phyloP scores from a whole-genome alignment of 1,140 invertebrate species.

The Rhagoletis zephyria region DNA sequence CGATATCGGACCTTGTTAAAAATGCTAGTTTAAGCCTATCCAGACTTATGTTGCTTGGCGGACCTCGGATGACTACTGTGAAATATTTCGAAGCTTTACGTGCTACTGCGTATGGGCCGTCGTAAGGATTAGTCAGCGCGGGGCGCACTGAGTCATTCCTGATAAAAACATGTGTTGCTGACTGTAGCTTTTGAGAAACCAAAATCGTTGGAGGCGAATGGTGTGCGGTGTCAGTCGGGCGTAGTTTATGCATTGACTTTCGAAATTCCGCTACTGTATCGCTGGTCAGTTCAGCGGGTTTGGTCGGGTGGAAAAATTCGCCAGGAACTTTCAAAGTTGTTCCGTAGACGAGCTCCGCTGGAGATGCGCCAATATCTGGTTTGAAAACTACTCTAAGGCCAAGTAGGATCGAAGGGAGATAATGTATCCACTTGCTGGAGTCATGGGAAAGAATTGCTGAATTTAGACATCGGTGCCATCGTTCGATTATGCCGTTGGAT shows the following conservation, averaged over 20 bases:
- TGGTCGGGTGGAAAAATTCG: background rate
- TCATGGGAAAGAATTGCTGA: constrained; percentile 60
- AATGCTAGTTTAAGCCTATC: too few species aligned
- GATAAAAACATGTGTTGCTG: background rate
- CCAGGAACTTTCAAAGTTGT: background rate
- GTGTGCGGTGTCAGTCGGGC: background rate
- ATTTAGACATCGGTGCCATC: constrained; percentile 66
- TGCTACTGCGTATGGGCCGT: constrained; percentile 36
- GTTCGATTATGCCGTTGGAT: constrained; percentile 67
- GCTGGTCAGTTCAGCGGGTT: background rate
- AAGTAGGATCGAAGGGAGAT: constrained; percentile 62
- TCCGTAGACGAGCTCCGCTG: constrained; percentile 50
- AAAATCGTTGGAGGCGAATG: constrained; percentile 15
- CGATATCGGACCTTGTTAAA: too few species aligned
- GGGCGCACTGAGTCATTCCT: constrained; percentile 43
- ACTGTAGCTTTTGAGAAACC: background rate
- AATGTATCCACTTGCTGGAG: constrained; percentile 61
- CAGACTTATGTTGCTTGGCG: too few species aligned
- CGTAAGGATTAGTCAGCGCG: background rate
- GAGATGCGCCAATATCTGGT: constrained; percentile 43
- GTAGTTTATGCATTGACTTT: constrained; percentile 2
- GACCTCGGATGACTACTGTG: constrained; percentile 10
- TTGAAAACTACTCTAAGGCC: constrained; percentile 58
- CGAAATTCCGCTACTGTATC: background rate
- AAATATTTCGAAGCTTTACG: constrained; percentile 7